Conservation (phyloP, 92 coral and sea anemone species). For the Siderastrea siderea region DNA sequence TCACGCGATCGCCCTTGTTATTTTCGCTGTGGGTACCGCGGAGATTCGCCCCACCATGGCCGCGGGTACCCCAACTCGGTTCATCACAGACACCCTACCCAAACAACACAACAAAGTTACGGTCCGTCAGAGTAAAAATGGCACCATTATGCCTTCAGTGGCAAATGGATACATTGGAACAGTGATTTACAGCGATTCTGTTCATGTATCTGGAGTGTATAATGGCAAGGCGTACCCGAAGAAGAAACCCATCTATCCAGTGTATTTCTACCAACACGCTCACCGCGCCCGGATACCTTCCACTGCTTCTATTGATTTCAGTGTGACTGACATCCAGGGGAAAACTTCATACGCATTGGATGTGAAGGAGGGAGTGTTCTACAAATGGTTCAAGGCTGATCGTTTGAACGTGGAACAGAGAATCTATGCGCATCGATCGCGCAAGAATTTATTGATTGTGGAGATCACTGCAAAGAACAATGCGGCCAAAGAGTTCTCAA, state of each 20-base stretch:
- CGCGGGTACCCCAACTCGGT: slow-evolving; percentile 69
- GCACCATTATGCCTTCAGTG: slow-evolving; percentile 84
- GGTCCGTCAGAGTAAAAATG: slow-evolving; percentile 77
- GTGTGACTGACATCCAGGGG: slow-evolving; percentile 66
- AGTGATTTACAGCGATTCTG: slow-evolving; percentile 74
- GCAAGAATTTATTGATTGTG: slow-evolving; percentile 75
- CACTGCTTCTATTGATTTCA: slow-evolving; percentile 69
- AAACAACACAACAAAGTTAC: slow-evolving; percentile 61
- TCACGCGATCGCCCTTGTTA: slow-evolving; percentile 23
- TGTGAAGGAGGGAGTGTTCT: slow-evolving; percentile 79
- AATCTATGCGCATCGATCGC: slow-evolving; percentile 85
- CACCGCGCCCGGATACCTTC: slow-evolving; percentile 89
- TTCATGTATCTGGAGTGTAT: slow-evolving; percentile 82
- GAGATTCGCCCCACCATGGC: slow-evolving; percentile 5
- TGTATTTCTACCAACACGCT: slow-evolving; percentile 76
- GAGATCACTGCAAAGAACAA: slow-evolving; percentile 75
- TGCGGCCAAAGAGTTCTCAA: slow-evolving; percentile 43
- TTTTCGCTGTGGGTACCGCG: background rate
- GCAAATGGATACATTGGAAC: slow-evolving; percentile 88
- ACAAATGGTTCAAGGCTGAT: slow-evolving; percentile 79
- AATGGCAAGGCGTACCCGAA: slow-evolving; percentile 81
- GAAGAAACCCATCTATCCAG: slow-evolving; percentile 75
- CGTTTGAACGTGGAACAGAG: slow-evolving; percentile 72
- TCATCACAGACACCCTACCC: slow-evolving; percentile 73
- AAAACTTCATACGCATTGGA: slow-evolving; percentile 77